Conservation (phyloP, 1,140 invertebrate species). For the Asbolus verrucosus region DNA sequence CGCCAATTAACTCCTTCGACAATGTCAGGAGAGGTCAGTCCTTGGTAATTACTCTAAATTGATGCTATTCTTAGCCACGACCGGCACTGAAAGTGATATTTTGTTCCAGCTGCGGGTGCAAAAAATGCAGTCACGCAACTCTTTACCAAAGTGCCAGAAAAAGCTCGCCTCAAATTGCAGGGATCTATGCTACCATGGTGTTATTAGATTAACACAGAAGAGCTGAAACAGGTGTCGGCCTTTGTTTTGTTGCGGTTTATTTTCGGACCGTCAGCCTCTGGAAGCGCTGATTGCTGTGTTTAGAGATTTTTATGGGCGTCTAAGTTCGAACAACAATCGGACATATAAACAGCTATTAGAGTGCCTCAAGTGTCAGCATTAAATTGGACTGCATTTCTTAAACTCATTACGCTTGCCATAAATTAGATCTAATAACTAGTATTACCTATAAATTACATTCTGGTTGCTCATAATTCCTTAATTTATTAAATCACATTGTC, state of each 20-base stretch:
- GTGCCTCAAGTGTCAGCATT: conserved; percentile 19
- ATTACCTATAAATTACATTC: conserved; percentile 50
- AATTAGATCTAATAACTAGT: conserved; percentile 51
- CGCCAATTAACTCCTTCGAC: no score
- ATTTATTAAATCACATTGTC: conserved; percentile 31
- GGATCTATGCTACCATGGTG: no score
- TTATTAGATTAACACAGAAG: no score
- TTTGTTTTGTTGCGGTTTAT: not conserved
- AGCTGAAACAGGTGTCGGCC: no score
- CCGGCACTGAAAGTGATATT: no score
- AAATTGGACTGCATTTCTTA: conserved; percentile 44
- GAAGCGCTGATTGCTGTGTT: not conserved
- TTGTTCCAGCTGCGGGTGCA: no score
- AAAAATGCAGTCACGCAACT: no score
- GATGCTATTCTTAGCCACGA: no score
- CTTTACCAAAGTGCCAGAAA: no score
- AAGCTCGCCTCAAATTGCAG: no score
- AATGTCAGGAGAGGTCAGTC: no score
- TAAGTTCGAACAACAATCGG: conserved; percentile 17
- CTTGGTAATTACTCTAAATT: no score
- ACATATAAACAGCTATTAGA: conserved; percentile 11
- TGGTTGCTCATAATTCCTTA: conserved; percentile 30
- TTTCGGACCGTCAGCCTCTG: not conserved
- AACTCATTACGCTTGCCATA: conserved; percentile 52
- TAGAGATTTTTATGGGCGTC: not conserved